Evolutionary conservation across 2,888 invertebrate species (phyloP).

Genomic region (Agriopis aurantiaria): DNA sequence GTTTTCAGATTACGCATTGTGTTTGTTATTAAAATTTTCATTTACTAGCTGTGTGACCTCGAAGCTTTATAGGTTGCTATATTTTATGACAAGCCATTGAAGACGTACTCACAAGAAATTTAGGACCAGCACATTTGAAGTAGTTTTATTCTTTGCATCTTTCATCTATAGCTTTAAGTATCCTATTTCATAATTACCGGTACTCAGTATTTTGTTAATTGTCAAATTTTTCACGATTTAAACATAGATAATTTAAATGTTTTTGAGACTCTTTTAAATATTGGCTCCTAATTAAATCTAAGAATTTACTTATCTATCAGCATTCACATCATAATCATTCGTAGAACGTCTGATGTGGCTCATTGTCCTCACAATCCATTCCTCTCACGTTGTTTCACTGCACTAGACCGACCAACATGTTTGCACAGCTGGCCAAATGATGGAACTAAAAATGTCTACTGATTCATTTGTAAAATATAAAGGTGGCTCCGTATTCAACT

Average conservation of each 20-base stretch:
- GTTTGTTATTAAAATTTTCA: too few species aligned
- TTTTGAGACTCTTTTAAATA: neutral
- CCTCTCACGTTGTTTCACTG: constrained; percentile 40
- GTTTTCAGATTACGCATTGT: too few species aligned
- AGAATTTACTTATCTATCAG: neutral
- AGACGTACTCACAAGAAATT: too few species aligned
- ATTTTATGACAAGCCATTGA: too few species aligned
- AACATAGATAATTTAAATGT: neutral
- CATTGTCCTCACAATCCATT: constrained; percentile 24
- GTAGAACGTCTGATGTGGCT: constrained; percentile 28
- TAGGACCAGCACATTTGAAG: too few species aligned
- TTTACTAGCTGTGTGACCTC: too few species aligned
- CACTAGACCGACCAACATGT: constrained; percentile 25
- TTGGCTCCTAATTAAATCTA: neutral
- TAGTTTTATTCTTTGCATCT: too few species aligned
- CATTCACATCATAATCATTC: constrained; percentile 27
- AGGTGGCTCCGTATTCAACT: neutral
- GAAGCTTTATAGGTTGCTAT: too few species aligned
- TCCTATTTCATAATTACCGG: too few species aligned
- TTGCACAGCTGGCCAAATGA: neutral
- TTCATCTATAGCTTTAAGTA: too few species aligned
- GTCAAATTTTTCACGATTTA: neutral
- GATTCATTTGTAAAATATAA: neutral
- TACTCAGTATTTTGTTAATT: neutral
- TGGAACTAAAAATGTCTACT: neutral